Percentiles rank a stretch among this genome's conserved stretches.
These are phyloP conservation scores for Scaptomyza montana DNA, from an alignment of 1,140 invertebrate species.

Conservation along the genomic window DNA sequence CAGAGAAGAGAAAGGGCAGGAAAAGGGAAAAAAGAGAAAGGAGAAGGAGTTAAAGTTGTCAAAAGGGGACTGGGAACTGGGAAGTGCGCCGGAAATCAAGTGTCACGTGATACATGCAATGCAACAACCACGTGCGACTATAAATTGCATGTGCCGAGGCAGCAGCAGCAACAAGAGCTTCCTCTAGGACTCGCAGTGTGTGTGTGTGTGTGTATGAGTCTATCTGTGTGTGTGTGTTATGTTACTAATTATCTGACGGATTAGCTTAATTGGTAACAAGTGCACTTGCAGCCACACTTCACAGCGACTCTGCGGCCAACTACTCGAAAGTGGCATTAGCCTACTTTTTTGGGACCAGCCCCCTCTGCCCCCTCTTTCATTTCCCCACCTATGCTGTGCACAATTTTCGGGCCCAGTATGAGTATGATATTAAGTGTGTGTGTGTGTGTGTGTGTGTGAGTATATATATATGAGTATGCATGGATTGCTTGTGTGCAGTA, in stretches of 20 bases:
- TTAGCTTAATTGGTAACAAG: constrained; percentile 82
- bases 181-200: constrained; percentile 26
- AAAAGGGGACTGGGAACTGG: constrained; percentile 5
- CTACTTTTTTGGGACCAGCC: constrained; percentile 65
- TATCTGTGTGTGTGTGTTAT: constrained; percentile 70
- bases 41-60: background rate
- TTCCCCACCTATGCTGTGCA: constrained; percentile 2
- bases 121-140: constrained; percentile 79
- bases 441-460: background rate
- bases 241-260: constrained; percentile 82
- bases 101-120: constrained; percentile 81
- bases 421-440: constrained; percentile 9
- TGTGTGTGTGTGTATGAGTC: constrained; percentile 8
- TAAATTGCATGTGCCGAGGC: constrained; percentile 79
- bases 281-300: constrained; percentile 80
- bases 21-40: constrained; percentile 10
- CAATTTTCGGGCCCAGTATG: constrained; percentile 50
- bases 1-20: background rate
- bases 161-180: constrained; percentile 34
- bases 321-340: constrained; percentile 79
- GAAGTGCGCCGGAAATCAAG: constrained; percentile 72
- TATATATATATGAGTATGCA: constrained; percentile 11
- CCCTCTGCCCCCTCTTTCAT: background rate
- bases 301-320: constrained; percentile 75
- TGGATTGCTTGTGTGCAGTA: constrained; percentile 14